phyloP scores from a whole-genome alignment of 1,140 invertebrate genomes.

The Drosophila mojavensis region DNA sequence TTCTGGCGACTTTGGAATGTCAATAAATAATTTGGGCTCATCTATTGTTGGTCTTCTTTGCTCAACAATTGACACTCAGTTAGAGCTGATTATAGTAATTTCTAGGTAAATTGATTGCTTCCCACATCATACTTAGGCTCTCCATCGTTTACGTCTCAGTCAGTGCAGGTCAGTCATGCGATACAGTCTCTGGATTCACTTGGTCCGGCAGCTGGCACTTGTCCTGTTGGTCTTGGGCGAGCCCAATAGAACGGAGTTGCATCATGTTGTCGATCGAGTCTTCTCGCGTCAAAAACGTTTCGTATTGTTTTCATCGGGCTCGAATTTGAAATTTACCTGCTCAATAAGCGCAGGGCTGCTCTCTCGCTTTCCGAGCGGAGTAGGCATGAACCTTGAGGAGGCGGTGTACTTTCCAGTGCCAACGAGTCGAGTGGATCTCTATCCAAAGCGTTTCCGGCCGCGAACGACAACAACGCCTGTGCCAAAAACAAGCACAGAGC shows the following conservation, averaged over 20 bases:
- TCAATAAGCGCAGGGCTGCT: slow-evolving; percentile 63
- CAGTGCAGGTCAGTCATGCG: slow-evolving; percentile 56
- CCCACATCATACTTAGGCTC: not conserved
- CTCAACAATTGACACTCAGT: slow-evolving; percentile 26
- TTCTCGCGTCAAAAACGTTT: slow-evolving; percentile 74
- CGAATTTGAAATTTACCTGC: slow-evolving; percentile 69
- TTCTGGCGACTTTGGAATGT: too few species aligned
- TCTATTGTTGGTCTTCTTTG: slow-evolving; percentile 3
- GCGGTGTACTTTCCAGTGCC: slow-evolving; percentile 74
- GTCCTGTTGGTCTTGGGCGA: slow-evolving; percentile 9
- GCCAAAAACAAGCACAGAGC: slow-evolving; percentile 48
- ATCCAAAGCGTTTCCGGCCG: slow-evolving; percentile 68
- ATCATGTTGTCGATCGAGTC: slow-evolving; percentile 64
- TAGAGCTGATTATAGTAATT: slow-evolving; percentile 8
- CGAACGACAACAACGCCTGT: slow-evolving; percentile 62
- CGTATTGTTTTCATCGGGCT: slow-evolving; percentile 66
- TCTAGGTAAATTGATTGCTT: slow-evolving; percentile 20
- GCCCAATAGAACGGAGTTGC: slow-evolving; percentile 40
- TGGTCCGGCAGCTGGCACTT: slow-evolving; percentile 18
- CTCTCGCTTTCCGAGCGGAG: slow-evolving; percentile 55
- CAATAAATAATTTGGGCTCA: too few species aligned
- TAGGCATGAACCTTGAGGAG: slow-evolving; percentile 64
- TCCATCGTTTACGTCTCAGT: slow-evolving; percentile 49
- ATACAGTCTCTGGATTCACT: slow-evolving; percentile 34
- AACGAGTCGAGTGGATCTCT: slow-evolving; percentile 64